Conservation (phyloP, 2,113 vertebrate species). For the Sardina pilchardus region DNA sequence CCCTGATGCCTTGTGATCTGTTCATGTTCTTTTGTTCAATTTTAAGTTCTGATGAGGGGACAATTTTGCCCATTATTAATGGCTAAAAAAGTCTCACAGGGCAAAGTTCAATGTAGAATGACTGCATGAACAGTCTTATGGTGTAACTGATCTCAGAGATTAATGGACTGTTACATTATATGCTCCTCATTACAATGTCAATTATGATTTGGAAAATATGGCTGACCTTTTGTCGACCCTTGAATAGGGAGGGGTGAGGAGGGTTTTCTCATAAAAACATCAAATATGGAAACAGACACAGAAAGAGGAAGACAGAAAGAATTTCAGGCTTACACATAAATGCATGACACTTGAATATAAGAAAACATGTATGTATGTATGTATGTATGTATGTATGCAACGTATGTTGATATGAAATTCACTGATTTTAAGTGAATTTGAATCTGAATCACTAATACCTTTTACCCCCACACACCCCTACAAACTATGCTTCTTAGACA, state of each 20-base stretch:
- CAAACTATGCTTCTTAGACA: too few species aligned
- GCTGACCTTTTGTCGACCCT: neutral
- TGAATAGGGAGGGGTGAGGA: neutral
- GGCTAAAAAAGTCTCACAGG: neutral
- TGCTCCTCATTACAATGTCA: neutral
- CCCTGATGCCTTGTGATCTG: neutral
- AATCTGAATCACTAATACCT: too few species aligned
- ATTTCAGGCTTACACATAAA: neutral
- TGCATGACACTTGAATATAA: neutral
- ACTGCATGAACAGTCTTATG: neutral
- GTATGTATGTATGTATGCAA: too few species aligned
- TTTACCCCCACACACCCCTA: too few species aligned
- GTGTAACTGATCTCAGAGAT: neutral
- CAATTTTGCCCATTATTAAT: neutral
- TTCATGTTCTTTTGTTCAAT: neutral
- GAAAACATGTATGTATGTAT: neutral
- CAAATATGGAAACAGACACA: neutral
- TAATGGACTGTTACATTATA: neutral
- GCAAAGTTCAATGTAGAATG: neutral
- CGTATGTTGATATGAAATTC: too few species aligned
- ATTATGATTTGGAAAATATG: slow-evolving; percentile 5
- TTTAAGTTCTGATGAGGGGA: neutral
- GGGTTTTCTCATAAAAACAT: neutral
- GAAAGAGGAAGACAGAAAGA: too few species aligned
- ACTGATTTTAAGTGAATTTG: too few species aligned